These are phyloP conservation scores for Zelleria hepariella DNA, from an alignment of 2,888 invertebrate genomes.

Conservation along the genomic window DNA sequence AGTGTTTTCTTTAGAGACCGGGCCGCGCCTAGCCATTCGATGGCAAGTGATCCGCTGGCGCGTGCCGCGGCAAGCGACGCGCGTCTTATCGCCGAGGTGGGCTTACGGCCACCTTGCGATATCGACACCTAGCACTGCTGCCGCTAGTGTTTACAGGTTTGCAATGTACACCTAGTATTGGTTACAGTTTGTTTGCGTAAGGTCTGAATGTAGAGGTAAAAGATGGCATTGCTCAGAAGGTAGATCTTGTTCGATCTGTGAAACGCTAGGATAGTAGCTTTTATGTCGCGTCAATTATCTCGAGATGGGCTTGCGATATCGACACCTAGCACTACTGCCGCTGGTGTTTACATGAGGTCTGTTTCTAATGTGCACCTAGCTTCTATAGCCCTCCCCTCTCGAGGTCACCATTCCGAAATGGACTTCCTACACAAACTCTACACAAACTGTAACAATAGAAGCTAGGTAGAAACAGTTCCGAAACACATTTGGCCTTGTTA, in stretches of 20 bases:
- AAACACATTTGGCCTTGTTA: no score
- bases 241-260: no score
- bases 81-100: conserved; percentile 14
- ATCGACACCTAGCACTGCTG: conserved; percentile 24
- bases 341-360: not conserved
- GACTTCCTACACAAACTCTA: no score
- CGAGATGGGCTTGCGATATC: conserved; percentile 16
- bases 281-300: no score
- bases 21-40: not conserved
- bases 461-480: no score
- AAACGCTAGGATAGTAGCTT: no score
- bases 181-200: not conserved
- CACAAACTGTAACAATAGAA: no score
- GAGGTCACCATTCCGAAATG: no score
- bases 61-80: conserved; percentile 56
- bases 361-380: not conserved
- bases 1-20: not conserved
- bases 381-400: no score
- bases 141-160: not conserved
- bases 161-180: not conserved
- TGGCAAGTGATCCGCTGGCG: conserved; percentile 18
- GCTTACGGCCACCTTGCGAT: not conserved
- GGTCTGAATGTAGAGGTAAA: no score
- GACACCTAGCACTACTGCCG: conserved; percentile 21
- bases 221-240: no score